Evolutionary conservation across 2,113 vertebrate genomes (phyloP).

Genomic region (Sciurus niger): DNA sequence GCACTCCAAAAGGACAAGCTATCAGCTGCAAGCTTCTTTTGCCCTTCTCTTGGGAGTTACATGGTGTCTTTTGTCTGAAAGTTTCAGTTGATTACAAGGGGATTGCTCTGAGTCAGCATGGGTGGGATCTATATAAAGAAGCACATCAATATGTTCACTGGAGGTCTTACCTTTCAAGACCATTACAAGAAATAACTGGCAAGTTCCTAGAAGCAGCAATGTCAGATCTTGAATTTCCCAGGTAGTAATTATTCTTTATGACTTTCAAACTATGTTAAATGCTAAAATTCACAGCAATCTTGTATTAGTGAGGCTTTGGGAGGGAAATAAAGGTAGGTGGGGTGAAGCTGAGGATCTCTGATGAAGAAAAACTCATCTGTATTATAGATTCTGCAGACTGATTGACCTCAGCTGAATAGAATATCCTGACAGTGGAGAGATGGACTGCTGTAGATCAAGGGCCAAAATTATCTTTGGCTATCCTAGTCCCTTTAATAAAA

Average conservation of each 20-base stretch:
- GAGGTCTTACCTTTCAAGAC: background rate
- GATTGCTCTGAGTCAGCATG: background rate
- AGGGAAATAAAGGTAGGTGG: background rate
- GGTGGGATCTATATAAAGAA: background rate
- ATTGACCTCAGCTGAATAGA: background rate
- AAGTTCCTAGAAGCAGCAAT: too few species aligned
- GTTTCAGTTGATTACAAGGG: background rate
- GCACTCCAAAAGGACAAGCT: background rate
- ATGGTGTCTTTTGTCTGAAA: background rate
- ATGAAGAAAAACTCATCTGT: background rate
- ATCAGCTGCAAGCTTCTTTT: background rate
- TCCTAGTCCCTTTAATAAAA: background rate
- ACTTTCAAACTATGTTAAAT: background rate
- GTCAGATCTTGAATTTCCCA: background rate
- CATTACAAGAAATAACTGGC: background rate
- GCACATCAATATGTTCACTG: background rate
- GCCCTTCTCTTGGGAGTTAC: background rate
- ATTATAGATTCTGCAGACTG: background rate
- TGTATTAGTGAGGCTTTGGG: background rate
- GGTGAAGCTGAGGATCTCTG: background rate
- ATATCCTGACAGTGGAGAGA: background rate
- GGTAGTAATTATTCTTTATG: background rate
- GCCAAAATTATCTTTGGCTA: background rate
- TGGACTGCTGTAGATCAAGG: too few species aligned
- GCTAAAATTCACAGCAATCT: background rate